Evolutionary conservation across 2,888 invertebrate species (phyloP).

Genomic region (Plagodis dolabraria): DNA sequence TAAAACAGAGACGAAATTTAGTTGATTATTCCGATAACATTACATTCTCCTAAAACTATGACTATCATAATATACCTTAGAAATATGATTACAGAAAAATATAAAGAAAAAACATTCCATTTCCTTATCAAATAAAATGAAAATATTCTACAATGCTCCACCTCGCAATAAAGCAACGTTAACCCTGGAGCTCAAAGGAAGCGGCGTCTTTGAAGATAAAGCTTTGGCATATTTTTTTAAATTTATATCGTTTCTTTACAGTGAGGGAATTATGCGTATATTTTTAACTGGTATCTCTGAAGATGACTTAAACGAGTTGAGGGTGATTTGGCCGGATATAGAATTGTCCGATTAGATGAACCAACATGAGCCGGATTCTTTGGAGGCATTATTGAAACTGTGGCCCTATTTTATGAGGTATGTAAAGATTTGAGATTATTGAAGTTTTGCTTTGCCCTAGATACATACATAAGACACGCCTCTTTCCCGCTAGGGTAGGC

Average conservation of each 20-base stretch:
- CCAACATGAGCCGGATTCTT: too few species aligned
- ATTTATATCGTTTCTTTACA: slow-evolving; percentile 14
- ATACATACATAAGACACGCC: too few species aligned
- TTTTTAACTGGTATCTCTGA: slow-evolving; percentile 9
- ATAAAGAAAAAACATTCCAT: not conserved
- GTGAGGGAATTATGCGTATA: slow-evolving; percentile 11
- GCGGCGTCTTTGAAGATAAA: slow-evolving; percentile 22
- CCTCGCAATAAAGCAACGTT: slow-evolving; percentile 15
- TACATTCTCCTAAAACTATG: too few species aligned
- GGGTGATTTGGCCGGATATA: slow-evolving; percentile 1
- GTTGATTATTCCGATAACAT: too few species aligned
- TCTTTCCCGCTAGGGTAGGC: too few species aligned
- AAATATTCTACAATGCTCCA: slow-evolving; percentile 11
- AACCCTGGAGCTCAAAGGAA: slow-evolving; percentile 13
- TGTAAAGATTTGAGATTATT: too few species aligned
- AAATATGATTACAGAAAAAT: not conserved
- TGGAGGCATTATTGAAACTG: too few species aligned
- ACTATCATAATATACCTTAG: too few species aligned
- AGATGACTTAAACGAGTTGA: not conserved
- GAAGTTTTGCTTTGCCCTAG: too few species aligned
- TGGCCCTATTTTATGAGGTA: too few species aligned
- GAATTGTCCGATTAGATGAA: not conserved
- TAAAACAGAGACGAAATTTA: too few species aligned
- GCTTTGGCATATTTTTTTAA: slow-evolving; percentile 19
- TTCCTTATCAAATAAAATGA: slow-evolving; percentile 15